Conservation (phyloP, 2,797 vertebrate species). For the Megaceryle alcyon region DNA sequence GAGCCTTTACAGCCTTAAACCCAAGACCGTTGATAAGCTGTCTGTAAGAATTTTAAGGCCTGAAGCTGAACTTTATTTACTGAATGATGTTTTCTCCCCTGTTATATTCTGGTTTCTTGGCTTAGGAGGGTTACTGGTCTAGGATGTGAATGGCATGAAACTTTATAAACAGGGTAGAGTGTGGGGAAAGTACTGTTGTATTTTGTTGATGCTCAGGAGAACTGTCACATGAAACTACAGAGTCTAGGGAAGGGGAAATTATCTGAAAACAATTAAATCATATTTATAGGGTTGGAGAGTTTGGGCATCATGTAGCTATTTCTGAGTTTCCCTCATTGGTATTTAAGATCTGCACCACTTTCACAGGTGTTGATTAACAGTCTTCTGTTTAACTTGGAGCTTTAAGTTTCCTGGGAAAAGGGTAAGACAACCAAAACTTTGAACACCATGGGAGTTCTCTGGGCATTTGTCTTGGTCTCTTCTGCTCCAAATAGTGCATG, state of each 20-base stretch:
- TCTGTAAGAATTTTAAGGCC: not conserved
- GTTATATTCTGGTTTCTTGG: not conserved
- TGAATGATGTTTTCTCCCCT: not conserved
- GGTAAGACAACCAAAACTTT: not conserved
- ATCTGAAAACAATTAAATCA: not conserved
- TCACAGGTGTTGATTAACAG: not conserved
- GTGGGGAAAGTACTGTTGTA: not conserved
- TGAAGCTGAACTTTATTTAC: not conserved
- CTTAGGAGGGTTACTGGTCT: not conserved
- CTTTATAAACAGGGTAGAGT: not conserved
- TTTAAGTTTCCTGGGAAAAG: not conserved
- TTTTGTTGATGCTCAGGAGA: not conserved
- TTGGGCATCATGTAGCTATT: not conserved
- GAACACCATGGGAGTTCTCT: not conserved
- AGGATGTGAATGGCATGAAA: not conserved
- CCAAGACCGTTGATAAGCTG: not conserved
- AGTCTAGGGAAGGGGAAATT: not conserved
- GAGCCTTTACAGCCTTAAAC: not conserved
- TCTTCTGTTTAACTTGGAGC: not conserved
- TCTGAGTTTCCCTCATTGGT: not conserved
- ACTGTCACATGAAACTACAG: not conserved
- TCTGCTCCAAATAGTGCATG: not conserved
- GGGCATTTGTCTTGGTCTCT: not conserved
- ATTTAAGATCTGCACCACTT: not conserved
- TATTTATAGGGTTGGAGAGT: not conserved